phyloP scores from a whole-genome alignment of 2,888 invertebrate genomes.

The Leptinotarsa haldemani region DNA sequence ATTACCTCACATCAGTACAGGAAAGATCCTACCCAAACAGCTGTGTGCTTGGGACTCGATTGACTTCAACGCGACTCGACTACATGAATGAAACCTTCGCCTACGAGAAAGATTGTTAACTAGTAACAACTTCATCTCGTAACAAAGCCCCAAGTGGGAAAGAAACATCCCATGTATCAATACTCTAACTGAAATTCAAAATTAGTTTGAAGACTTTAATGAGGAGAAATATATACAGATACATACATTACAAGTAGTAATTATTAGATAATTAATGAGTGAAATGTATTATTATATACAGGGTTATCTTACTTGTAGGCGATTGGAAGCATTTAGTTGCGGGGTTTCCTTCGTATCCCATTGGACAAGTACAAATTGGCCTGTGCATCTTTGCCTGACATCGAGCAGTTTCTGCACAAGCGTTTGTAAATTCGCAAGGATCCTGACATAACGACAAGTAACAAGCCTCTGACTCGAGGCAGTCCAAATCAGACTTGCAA shows the following conservation, averaged over 20 bases:
- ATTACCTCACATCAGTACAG: too few relatives aligned
- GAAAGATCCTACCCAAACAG: too few relatives aligned
- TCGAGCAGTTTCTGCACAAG: conserved; percentile 80
- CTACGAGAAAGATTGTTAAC: too few relatives aligned
- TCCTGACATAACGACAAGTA: conserved; percentile 85
- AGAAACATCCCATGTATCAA: too few relatives aligned
- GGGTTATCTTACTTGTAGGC: conserved; percentile 78
- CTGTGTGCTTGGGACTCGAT: too few relatives aligned
- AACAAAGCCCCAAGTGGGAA: too few relatives aligned
- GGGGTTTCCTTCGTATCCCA: conserved; percentile 85
- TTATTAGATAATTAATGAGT: not conserved
- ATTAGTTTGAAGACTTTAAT: too few relatives aligned
- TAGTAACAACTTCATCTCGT: too few relatives aligned
- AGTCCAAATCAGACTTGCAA: conserved; percentile 86
- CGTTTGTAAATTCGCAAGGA: conserved; percentile 84
- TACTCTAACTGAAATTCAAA: too few relatives aligned
- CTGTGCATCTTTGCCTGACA: conserved; percentile 86
- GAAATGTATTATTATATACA: conserved; percentile 29
- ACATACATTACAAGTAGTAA: not conserved
- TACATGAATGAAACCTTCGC: too few relatives aligned
- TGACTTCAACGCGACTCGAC: too few relatives aligned
- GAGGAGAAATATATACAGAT: too few relatives aligned
- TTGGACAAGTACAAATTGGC: conserved; percentile 84
- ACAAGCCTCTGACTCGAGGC: conserved; percentile 85
- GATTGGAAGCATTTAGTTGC: conserved; percentile 81